These are phyloP conservation scores for Acanthurus leucopareius DNA, from an alignment of 2,797 vertebrate genomes.

Conservation along the genomic window DNA sequence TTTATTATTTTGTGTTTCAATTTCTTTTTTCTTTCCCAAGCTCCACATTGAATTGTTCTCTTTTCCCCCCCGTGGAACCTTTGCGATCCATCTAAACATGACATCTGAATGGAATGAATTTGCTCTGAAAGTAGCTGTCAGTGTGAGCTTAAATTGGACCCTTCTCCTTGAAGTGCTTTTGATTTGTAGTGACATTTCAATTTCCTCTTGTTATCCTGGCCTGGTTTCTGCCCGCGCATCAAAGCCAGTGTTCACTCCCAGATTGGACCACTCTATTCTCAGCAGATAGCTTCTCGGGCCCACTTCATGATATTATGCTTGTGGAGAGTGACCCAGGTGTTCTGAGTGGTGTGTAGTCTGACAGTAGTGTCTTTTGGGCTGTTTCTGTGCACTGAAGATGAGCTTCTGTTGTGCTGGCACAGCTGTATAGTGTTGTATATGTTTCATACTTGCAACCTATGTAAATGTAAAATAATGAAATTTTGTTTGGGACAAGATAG, in stretches of 20 bases:
- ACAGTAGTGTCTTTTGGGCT: slow-evolving; percentile 5
- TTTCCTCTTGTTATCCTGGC: slow-evolving; percentile 80
- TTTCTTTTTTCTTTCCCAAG: slow-evolving; percentile 8
- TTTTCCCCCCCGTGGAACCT: slow-evolving; percentile 9
- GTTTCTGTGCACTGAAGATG: background rate
- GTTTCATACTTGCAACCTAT: background rate
- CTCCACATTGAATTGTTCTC: slow-evolving; percentile 27
- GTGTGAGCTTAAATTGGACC: slow-evolving; percentile 71
- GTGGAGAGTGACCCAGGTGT: slow-evolving; percentile 49
- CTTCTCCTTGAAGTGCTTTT: slow-evolving; percentile 76
- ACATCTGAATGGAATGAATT: slow-evolving; percentile 66
- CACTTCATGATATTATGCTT: slow-evolving; percentile 39
- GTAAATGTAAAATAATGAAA: background rate
- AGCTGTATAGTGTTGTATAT: background rate
- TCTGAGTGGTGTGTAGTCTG: slow-evolving; percentile 1
- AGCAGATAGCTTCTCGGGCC: slow-evolving; percentile 37
- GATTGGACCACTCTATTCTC: slow-evolving; percentile 52
- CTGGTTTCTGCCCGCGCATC: slow-evolving; percentile 56
- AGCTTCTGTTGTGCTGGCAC: background rate
- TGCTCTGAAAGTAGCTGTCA: slow-evolving; percentile 77
- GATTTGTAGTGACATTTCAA: slow-evolving; percentile 85
- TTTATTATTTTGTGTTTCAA: slow-evolving; percentile 35
- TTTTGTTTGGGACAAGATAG: too few species aligned
- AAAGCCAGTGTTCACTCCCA: slow-evolving; percentile 51
- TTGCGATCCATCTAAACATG: slow-evolving; percentile 67